Evolutionary conservation across 2,888 invertebrate species (phyloP).

Genomic region (Cerastoderma edule): DNA sequence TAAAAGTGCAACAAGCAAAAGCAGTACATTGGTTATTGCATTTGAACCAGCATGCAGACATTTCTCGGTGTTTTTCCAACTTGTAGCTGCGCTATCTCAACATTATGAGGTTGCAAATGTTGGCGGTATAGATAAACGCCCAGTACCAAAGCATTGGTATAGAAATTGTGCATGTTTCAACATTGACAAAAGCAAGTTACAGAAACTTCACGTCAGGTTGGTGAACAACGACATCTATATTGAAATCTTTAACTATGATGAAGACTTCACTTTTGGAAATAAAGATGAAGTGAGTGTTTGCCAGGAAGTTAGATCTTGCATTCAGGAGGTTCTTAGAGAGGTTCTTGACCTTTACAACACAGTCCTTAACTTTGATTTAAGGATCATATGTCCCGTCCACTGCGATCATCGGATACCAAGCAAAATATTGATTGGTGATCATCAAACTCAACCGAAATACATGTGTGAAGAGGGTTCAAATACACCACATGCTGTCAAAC

Average conservation of each 20-base stretch:
- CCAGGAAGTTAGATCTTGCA: neutral
- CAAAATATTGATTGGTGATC: neutral
- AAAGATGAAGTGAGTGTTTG: neutral
- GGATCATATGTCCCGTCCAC: neutral
- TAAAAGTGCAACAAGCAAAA: neutral
- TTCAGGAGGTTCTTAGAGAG: neutral
- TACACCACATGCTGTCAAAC: no score
- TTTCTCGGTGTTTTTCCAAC: neutral
- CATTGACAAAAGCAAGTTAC: neutral
- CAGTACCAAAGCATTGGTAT: neutral
- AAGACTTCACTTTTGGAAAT: neutral
- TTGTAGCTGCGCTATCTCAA: neutral
- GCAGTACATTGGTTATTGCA: neutral
- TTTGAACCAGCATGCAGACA: neutral
- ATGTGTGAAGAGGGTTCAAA: no score
- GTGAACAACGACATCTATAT: neutral
- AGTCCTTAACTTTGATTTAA: neutral
- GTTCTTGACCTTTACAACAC: neutral
- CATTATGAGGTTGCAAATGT: neutral
- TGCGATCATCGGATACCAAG: neutral
- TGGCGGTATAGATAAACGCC: neutral
- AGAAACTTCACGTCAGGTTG: neutral
- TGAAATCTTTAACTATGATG: neutral
- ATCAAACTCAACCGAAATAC: neutral
- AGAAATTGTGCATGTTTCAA: constrained; percentile 2